A percentile compares a stretch with the other conserved stretches of the same genome.
These are phyloP conservation scores for Diloba caeruleocephala DNA, from an alignment of 2,888 invertebrate genomes.

Conservation along the genomic window DNA sequence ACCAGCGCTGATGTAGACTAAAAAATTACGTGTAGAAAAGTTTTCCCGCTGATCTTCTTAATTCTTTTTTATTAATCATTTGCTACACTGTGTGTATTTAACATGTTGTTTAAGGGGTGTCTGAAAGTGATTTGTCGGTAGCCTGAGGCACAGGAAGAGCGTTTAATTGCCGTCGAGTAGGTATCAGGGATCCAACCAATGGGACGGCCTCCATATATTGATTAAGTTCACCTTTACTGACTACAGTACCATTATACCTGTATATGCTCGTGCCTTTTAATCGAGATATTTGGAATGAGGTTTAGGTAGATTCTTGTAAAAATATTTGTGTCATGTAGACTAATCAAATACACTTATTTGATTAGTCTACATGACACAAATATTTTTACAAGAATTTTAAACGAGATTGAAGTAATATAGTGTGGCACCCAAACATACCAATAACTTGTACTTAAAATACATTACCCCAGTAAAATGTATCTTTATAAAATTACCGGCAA, in stretches of 20 bases:
- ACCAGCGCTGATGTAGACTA: conserved; percentile 25
- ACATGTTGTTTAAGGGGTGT: conserved; percentile 53
- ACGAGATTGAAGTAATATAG: too few relatives aligned
- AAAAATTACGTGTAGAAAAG: conserved; percentile 10
- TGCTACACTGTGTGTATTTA: conserved; percentile 28
- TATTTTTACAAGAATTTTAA: too few relatives aligned
- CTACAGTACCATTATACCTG: conserved; percentile 29
- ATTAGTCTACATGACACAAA: conserved; percentile 33
- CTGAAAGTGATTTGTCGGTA: conserved; percentile 79
- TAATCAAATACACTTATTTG: conserved; percentile 37
- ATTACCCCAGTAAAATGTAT: too few relatives aligned
- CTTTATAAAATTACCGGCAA: too few relatives aligned
- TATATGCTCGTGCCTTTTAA: conserved; percentile 31
- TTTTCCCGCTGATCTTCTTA: conserved; percentile 6
- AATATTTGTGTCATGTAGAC: too few relatives aligned
- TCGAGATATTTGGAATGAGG: conserved; percentile 20
- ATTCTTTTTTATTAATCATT: conserved; percentile 4
- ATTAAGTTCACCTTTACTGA: conserved; percentile 53
- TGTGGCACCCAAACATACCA: too few relatives aligned
- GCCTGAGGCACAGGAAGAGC: conserved; percentile 79
- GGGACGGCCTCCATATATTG: conserved; percentile 74
- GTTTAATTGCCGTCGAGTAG: conserved; percentile 82
- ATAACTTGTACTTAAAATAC: too few relatives aligned
- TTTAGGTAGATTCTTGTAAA: too few relatives aligned
- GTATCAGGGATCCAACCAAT: conserved; percentile 81